These are phyloP conservation scores for Gyps fulvus DNA, from an alignment of 2,113 vertebrate genomes.

Conservation along the genomic window DNA sequence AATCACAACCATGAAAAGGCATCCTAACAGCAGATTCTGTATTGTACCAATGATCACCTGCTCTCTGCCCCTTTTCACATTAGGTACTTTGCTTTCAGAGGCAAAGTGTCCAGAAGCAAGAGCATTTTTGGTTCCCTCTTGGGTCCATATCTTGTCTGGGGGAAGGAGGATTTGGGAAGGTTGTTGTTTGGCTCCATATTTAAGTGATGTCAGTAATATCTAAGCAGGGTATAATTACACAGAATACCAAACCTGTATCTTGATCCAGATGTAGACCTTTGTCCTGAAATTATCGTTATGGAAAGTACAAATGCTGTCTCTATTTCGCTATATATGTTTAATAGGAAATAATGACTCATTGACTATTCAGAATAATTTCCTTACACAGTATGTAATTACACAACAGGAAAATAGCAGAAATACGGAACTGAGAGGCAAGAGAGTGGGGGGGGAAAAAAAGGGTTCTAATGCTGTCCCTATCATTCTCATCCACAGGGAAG, in stretches of 20 bases:
- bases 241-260: not conserved
- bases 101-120: not conserved
- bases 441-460: rapidly evolving
- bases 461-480: not conserved
- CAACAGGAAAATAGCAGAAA: not conserved
- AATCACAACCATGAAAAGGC: not conserved
- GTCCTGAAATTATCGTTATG: not conserved
- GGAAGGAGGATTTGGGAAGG: not conserved
- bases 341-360: not conserved
- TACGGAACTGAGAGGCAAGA: not conserved
- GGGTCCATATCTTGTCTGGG: not conserved
- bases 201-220: not conserved
- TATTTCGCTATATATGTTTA: not conserved
- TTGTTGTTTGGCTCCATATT: not conserved
- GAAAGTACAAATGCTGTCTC: not conserved
- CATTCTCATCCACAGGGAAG: not conserved
- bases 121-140: not conserved
- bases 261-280: not conserved
- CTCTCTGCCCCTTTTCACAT: not conserved
- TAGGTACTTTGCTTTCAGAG: not conserved
- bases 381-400: not conserved
- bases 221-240: not conserved
- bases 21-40: not conserved
- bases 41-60: not conserved
- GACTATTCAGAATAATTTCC: not conserved